Evolutionary conservation across 2,113 vertebrate genomes (phyloP).

Genomic region (Saguinus imperator): DNA sequence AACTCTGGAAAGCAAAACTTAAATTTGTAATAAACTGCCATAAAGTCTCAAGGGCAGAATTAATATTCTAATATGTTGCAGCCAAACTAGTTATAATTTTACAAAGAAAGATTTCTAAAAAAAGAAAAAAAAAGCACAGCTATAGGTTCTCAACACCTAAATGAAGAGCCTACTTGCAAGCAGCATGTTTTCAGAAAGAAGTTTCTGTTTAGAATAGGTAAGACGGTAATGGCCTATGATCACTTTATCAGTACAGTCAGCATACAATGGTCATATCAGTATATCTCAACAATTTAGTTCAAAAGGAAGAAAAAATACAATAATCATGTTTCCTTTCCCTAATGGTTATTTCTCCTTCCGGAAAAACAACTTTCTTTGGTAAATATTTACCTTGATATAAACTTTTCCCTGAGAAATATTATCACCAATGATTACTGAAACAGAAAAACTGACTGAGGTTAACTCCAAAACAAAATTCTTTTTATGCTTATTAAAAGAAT

Average conservation of each 20-base stretch:
- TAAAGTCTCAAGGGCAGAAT: too few species aligned
- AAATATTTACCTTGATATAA: neutral
- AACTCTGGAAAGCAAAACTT: neutral
- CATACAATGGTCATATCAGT: fast-evolving
- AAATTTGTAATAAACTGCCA: too few species aligned
- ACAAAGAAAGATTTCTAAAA: neutral
- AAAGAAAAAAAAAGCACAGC: neutral
- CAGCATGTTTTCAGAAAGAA: neutral
- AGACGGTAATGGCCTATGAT: too few species aligned
- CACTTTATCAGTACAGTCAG: neutral
- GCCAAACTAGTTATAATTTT: neutral
- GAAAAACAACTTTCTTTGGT: neutral
- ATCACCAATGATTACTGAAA: neutral
- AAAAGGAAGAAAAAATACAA: too few species aligned
- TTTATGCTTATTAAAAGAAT: neutral
- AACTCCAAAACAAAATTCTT: neutral
- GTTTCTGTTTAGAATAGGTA: neutral
- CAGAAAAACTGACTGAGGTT: neutral
- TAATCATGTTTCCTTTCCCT: neutral
- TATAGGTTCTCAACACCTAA: neutral
- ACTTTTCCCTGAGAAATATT: neutral
- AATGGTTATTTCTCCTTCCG: fast-evolving
- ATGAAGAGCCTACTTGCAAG: neutral
- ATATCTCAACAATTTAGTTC: too few species aligned
- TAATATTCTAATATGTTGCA: neutral